Conservation (phyloP, 2,888 invertebrate species). For the Agrotis exclamationis region DNA sequence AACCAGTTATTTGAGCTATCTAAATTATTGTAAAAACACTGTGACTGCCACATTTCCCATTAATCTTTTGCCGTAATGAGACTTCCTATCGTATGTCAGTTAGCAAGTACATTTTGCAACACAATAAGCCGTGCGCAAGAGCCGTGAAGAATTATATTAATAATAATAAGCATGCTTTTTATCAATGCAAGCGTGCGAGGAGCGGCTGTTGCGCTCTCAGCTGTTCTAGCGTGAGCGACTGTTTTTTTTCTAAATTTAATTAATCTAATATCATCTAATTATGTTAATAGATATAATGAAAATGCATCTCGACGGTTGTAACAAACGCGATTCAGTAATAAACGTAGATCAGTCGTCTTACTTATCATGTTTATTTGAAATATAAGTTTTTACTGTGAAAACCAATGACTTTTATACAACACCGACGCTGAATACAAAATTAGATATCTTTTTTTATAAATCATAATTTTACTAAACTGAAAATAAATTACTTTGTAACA, state of each 20-base stretch:
- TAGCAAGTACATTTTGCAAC: slow-evolving; percentile 60
- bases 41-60: slow-evolving; percentile 21
- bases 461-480: slow-evolving; percentile 50
- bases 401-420: slow-evolving; percentile 18
- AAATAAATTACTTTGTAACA: slow-evolving; percentile 50
- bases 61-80: slow-evolving; percentile 45
- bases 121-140: slow-evolving; percentile 65
- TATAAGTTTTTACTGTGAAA: slow-evolving; percentile 32
- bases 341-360: slow-evolving; percentile 59
- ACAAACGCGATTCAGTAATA: slow-evolving; percentile 62
- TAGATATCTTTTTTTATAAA: slow-evolving; percentile 27
- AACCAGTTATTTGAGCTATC: background rate
- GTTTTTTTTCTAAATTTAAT: slow-evolving; percentile 66
- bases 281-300: slow-evolving; percentile 62
- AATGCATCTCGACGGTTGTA: slow-evolving; percentile 44
- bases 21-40: slow-evolving; percentile 16
- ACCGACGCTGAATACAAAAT: slow-evolving; percentile 37
- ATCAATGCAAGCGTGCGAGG: slow-evolving; percentile 68
- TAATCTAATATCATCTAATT: slow-evolving; percentile 68
- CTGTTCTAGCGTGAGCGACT: slow-evolving; percentile 50
- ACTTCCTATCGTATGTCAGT: slow-evolving; percentile 61
- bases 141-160: slow-evolving; percentile 79
- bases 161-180: slow-evolving; percentile 79
- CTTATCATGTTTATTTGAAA: slow-evolving; percentile 41
- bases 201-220: slow-evolving; percentile 55